Evolutionary conservation across 2,888 invertebrate species (phyloP).

Genomic region (Pandemis cinnamomeana): DNA sequence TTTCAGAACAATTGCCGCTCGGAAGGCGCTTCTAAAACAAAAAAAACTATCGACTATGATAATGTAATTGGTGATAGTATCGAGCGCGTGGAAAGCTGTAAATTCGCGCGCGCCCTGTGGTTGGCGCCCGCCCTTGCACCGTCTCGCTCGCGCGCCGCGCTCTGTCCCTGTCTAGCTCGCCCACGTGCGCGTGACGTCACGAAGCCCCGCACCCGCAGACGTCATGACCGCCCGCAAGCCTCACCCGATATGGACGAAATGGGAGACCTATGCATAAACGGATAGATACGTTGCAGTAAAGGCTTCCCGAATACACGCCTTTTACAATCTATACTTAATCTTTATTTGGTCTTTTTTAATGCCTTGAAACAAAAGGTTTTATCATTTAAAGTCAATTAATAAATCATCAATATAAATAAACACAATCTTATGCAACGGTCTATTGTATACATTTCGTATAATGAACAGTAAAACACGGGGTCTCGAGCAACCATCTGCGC

Average conservation of each 20-base stretch:
- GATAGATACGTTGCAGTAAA: neutral
- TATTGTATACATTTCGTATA: neutral
- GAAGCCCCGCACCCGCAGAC: slow-evolving; percentile 55
- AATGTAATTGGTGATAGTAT: slow-evolving; percentile 78
- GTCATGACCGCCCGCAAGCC: slow-evolving; percentile 65
- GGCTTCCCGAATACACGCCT: neutral
- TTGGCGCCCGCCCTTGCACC: slow-evolving; percentile 48
- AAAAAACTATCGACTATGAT: slow-evolving; percentile 46
- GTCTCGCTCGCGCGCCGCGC: slow-evolving; percentile 43
- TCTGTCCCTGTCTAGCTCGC: slow-evolving; percentile 53
- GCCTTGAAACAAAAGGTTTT: neutral
- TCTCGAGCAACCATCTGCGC: slow-evolving; percentile 58
- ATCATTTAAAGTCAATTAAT: neutral
- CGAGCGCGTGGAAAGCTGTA: slow-evolving; percentile 78
- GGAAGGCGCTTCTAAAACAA: neutral
- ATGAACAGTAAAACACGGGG: slow-evolving; percentile 11
- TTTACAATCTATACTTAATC: neutral
- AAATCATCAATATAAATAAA: neutral
- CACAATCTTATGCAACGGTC: neutral
- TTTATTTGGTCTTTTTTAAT: neutral
- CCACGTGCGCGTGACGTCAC: slow-evolving; percentile 48
- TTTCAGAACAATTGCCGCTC: slow-evolving; percentile 9
- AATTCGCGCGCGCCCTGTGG: slow-evolving; percentile 73
- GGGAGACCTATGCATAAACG: slow-evolving; percentile 51
- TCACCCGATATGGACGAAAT: slow-evolving; percentile 47